These are phyloP conservation scores for Seira ritae DNA, from an alignment of 2,888 invertebrate species.

Conservation along the genomic window DNA sequence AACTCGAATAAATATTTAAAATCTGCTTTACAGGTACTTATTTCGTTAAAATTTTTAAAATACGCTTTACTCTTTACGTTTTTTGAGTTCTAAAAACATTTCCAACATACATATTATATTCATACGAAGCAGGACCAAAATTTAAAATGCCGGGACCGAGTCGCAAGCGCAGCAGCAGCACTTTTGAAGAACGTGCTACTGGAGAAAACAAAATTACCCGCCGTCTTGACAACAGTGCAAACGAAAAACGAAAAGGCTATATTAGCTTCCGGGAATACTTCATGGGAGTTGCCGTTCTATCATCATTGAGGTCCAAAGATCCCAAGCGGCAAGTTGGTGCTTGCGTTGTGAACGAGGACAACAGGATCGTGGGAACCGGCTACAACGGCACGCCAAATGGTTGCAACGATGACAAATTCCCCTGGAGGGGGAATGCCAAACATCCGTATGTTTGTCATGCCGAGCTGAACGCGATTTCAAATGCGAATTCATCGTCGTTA, in stretches of 20 bases:
- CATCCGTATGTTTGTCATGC: constrained; percentile 96
- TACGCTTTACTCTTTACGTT: too few species aligned
- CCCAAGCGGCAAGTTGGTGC: constrained; percentile 92
- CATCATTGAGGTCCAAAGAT: constrained; percentile 96
- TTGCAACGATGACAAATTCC: constrained; percentile 91
- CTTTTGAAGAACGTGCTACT: too few species aligned
- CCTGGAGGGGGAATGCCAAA: constrained; percentile 86
- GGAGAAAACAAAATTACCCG: too few species aligned
- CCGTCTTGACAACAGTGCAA: too few species aligned
- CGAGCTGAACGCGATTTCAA: constrained; percentile 97
- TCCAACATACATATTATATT: too few species aligned
- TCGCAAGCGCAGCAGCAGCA: too few species aligned
- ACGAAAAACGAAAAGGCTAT: constrained; percentile 67
- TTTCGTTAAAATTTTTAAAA: too few species aligned
- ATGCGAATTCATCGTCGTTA: constrained; percentile 88
- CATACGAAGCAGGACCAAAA: too few species aligned
- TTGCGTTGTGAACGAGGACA: constrained; percentile 91
- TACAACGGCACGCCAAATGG: constrained; percentile 98
- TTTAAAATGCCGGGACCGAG: too few species aligned
- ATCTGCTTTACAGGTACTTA: too few species aligned
- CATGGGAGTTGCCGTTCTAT: constrained; percentile 93
- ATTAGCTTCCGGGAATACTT: constrained; percentile 94
- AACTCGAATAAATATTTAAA: too few species aligned
- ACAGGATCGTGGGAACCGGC: constrained; percentile 93
- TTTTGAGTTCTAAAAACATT: too few species aligned